Base-by-base conservation (phyloP, 2,797 vertebrate species). In the Xerus rutilus region DNA sequence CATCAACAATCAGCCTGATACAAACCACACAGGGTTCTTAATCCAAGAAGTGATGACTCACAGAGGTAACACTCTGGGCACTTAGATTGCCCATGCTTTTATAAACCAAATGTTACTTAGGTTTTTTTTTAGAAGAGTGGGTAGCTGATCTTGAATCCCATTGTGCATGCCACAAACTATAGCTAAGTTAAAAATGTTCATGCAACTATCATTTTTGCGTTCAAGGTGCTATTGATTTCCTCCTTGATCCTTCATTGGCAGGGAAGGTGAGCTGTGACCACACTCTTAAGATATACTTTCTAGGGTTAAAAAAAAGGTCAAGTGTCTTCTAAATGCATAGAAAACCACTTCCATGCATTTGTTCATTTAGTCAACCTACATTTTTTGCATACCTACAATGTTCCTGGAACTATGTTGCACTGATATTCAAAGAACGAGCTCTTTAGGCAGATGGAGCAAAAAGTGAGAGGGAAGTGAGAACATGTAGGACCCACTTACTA, bases 1-100 rank as follows among this genome's bases (percentile, higher is more conserved):
- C 82, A 69, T 91, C 72, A 86, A 69, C n/a, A 85, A 96, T 94
- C 93, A 96, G 69, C 85, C 62, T 86, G 74, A 72, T 92, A 89
- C 3, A 88, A 96, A 96, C 59, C 87, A 96, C 54, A 85, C 45
- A 86, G 81, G 20, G 74, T 64, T 95, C 67, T 93, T 82, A 91
- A 94, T 95, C 87, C 32, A 94, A 94, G 87, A 90, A 88, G 18
- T 69, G 35, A 72, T 83, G 86, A 83, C 35, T 93, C 94, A 88
- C 84, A 89, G 59, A 82, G 69, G 59, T 92, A 90, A 95, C 35
- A 62, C 30, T 94, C 47, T 85, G 62, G 47, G 64, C 15, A 90
- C 21, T 89, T 52, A 70, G 0, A 69, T 64, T 89, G 87, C 52
- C n/a, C 74, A 47, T 21, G 84, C 25, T 92, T 93, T 96, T 93